A percentile compares a stretch with the other conserved stretches of the same genome.
phyloP scores from a whole-genome alignment of 1,140 invertebrate species.

The Sitodiplosis mosellana region DNA sequence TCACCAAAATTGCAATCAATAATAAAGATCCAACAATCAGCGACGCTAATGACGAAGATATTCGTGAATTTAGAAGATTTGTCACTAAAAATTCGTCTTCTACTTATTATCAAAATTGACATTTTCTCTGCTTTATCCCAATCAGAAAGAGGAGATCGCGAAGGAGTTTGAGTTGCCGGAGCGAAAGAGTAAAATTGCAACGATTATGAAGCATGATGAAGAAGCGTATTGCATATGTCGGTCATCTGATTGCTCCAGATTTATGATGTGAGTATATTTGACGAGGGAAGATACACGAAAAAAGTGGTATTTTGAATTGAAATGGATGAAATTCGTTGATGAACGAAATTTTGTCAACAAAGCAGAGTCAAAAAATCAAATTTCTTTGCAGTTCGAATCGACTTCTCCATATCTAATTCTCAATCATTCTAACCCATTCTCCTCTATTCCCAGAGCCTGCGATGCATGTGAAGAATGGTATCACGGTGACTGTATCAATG shows the following conservation, averaged over 20 bases:
- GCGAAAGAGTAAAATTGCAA: constrained; percentile 78
- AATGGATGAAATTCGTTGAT: not conserved
- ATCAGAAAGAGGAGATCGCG: constrained; percentile 80
- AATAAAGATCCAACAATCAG: no score
- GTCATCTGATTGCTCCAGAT: constrained; percentile 75
- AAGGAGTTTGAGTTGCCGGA: constrained; percentile 77
- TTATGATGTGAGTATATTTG: constrained; percentile 73
- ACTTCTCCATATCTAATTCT: not conserved
- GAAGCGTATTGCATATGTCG: constrained; percentile 90
- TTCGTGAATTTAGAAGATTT: no score
- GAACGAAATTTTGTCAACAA: not conserved
- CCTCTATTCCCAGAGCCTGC: constrained; percentile 47
- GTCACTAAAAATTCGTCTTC: no score
- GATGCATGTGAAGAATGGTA: constrained; percentile 98
- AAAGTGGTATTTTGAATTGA: not conserved
- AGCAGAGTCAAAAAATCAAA: not conserved
- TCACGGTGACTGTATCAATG: constrained; percentile 92
- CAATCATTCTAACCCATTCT: no score
- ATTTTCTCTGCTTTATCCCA: no score
- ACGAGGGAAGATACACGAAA: no score
- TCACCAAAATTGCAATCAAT: no score
- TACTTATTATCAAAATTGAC: not conserved
- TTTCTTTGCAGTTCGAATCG: not conserved
- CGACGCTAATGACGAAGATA: no score
- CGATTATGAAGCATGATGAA: constrained; percentile 69